phyloP scores from a whole-genome alignment of 1,140 invertebrate species.

The Drosophila bipectinata region DNA sequence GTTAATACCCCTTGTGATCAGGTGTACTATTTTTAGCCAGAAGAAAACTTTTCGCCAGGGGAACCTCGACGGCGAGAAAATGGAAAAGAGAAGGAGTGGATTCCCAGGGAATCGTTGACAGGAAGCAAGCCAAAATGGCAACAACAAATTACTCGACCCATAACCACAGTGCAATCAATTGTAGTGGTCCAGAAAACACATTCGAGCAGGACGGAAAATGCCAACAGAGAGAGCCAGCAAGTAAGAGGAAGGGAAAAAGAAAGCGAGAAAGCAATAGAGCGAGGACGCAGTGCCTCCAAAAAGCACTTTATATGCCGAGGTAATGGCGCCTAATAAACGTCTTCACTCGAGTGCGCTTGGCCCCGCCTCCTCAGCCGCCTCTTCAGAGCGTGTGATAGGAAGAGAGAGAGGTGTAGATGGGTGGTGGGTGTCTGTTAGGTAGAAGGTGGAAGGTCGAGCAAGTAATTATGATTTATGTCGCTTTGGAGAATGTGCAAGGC shows the following conservation, averaged over 20 bases:
- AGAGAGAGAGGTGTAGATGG: conserved; percentile 1
- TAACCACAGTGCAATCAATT: conserved; percentile 77
- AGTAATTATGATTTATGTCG: conserved; percentile 78
- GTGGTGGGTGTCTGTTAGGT: background rate
- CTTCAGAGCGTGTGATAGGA: background rate
- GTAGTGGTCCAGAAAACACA: conserved; percentile 65
- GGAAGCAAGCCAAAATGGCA: conserved; percentile 33
- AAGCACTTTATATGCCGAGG: conserved; percentile 76
- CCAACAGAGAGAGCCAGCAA: background rate
- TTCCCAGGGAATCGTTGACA: conserved; percentile 38
- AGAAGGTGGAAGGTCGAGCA: conserved; percentile 28
- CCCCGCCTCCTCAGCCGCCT: conserved; percentile 3
- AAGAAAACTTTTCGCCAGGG: conserved; percentile 49
- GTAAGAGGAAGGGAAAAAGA: background rate
- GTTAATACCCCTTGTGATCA: conserved; percentile 27
- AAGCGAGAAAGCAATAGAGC: background rate
- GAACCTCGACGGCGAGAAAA: conserved; percentile 7
- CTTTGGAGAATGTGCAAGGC: conserved; percentile 61
- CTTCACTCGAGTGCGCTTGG: conserved; percentile 67
- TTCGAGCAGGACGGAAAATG: conserved; percentile 2
- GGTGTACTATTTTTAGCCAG: conserved; percentile 25
- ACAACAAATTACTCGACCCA: conserved; percentile 70
- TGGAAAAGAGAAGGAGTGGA: background rate
- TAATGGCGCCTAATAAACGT: conserved; percentile 79
- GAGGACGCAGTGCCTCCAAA: conserved; percentile 41